Evolutionary conservation across 2,888 invertebrate species (phyloP).

Genomic region (Hololepta plana): DNA sequence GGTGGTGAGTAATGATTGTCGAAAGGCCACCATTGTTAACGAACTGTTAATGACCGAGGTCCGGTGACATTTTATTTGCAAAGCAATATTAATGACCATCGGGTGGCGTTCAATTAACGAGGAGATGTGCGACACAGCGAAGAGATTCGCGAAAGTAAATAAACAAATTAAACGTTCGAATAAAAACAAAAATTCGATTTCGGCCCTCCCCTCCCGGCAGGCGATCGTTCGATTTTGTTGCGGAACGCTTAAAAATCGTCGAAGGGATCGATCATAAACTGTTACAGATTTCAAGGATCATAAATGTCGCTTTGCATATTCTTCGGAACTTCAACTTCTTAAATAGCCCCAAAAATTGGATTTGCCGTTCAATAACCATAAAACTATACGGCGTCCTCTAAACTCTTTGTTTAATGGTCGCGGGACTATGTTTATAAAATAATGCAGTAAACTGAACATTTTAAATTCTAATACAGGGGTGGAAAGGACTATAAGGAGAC

Average conservation of each 20-base stretch:
- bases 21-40: conserved; percentile 17
- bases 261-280: no score
- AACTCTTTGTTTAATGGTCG: conserved; percentile 28
- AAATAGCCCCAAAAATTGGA: conserved; percentile 30
- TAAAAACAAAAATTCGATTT: no score
- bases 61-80: conserved; percentile 22
- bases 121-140: no score
- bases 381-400: conserved; percentile 27
- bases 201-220: no score
- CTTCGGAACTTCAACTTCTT: conserved; percentile 22
- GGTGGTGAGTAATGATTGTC: conserved; percentile 11
- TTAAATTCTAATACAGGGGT: conserved; percentile 25
- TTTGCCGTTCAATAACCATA: conserved; percentile 30
- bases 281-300: conserved; percentile 21
- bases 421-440: conserved; percentile 29
- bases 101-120: no score
- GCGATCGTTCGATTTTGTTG: no score
- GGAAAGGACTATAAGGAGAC: conserved; percentile 23
- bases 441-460: conserved; percentile 28
- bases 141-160: no score
- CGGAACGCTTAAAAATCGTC: no score
- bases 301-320: conserved; percentile 27
- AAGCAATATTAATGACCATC: conserved; percentile 22
- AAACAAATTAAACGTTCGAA: no score
- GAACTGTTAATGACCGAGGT: conserved; percentile 23